Evolutionary conservation across 2,888 invertebrate species (phyloP).

Genomic region (Ophion obscuratus): DNA sequence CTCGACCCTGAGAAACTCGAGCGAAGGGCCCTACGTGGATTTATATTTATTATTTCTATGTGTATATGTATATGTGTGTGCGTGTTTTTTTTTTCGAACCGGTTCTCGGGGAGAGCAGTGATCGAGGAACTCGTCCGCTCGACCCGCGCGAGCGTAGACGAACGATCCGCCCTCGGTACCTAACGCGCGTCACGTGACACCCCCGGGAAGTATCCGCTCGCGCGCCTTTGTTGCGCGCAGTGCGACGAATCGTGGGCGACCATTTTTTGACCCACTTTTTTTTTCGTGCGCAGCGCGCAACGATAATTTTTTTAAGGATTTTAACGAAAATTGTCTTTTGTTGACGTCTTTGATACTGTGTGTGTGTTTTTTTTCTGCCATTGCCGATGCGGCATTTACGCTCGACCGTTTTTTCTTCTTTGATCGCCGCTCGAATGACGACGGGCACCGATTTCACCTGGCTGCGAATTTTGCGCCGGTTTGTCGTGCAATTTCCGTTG

Average conservation of each 20-base stretch:
- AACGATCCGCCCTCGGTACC: constrained; percentile 48
- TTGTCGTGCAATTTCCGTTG: constrained; percentile 22
- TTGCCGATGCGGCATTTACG: background rate
- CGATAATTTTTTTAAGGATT: background rate
- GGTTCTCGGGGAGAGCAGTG: constrained; percentile 60
- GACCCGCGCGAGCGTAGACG: constrained; percentile 53
- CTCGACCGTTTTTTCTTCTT: background rate
- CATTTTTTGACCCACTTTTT: background rate
- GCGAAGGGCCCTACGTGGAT: constrained; percentile 55
- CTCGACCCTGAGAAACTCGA: constrained; percentile 58
- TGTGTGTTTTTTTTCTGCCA: background rate
- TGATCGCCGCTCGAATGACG: background rate
- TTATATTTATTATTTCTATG: constrained; percentile 8
- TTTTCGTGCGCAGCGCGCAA: constrained; percentile 35
- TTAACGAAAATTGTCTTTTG: background rate
- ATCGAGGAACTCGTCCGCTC: constrained; percentile 37
- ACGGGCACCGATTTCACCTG: constrained; percentile 43
- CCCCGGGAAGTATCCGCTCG: constrained; percentile 31
- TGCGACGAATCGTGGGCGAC: background rate
- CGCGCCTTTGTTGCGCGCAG: constrained; percentile 17
- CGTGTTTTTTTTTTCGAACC: constrained; percentile 52
- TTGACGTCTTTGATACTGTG: too few relatives aligned
- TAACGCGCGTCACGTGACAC: constrained; percentile 40
- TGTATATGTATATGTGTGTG: background rate
- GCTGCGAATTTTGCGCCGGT: constrained; percentile 57